These are phyloP conservation scores for Calliphora vicina DNA, from an alignment of 1,140 invertebrate genomes.

Conservation along the genomic window DNA sequence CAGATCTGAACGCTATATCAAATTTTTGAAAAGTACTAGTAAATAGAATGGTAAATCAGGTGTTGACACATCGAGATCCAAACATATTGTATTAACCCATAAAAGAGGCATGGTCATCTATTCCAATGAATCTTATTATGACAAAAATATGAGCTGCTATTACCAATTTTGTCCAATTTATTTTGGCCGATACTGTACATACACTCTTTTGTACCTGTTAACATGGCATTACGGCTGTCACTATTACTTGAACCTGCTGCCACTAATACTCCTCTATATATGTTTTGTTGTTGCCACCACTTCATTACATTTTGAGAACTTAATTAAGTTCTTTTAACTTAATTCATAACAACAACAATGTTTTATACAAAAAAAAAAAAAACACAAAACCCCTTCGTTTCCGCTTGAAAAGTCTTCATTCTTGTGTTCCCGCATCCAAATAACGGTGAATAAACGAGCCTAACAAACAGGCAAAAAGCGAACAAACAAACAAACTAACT, in stretches of 20 bases:
- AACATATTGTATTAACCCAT: no score
- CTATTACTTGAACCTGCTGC: background rate
- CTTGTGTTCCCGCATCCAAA: no score
- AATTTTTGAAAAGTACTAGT: no score
- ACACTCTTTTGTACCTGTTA: background rate
- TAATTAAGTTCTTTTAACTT: constrained; percentile 6
- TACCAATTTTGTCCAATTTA: no score
- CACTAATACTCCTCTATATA: background rate
- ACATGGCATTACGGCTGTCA: background rate
- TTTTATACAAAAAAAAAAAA: background rate
- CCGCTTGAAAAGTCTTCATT: background rate
- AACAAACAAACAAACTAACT: background rate
- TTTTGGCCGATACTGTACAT: no score
- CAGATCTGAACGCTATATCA: no score
- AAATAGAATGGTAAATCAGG: no score
- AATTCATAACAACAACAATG: background rate
- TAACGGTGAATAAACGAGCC: background rate
- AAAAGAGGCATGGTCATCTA: no score
- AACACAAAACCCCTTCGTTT: background rate
- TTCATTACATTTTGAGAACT: constrained; percentile 4
- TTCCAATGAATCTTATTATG: no score
- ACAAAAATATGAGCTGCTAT: background rate
- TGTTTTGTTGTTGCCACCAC: background rate
- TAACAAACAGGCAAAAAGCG: background rate
- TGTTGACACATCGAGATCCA: no score